A percentile compares a stretch with the other conserved stretches of the same genome.
phyloP scores from a whole-genome alignment of 2,797 vertebrate genomes.

The Chanos chanos region DNA sequence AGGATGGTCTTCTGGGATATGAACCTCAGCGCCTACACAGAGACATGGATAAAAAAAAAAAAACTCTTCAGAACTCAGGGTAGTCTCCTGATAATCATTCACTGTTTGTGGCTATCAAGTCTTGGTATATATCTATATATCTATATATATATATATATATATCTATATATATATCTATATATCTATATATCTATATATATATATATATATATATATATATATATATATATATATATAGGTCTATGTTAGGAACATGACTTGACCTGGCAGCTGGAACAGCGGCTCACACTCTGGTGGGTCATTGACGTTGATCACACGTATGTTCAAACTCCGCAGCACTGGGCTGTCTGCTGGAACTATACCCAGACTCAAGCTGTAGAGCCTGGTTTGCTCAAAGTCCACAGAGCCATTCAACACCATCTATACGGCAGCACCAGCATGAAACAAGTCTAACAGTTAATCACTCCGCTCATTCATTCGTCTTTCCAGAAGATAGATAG shows the following conservation, averaged over 20 bases:
- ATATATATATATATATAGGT: too few relatives aligned
- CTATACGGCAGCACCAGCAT: too few relatives aligned
- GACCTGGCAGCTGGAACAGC: slow-evolving; percentile 26
- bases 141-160: too few relatives aligned
- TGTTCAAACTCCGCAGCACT: slow-evolving; percentile 18
- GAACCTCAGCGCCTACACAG: slow-evolving; percentile 30
- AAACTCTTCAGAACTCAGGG: background rate
- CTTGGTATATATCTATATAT: background rate
- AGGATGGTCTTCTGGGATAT: slow-evolving; percentile 28
- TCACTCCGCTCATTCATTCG: too few relatives aligned
- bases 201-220: too few relatives aligned
- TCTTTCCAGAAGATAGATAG: too few relatives aligned
- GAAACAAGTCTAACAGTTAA: too few relatives aligned
- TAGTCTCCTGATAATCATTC: background rate
- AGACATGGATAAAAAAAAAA: background rate
- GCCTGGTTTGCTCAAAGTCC: slow-evolving; percentile 23
- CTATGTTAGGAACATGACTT: background rate
- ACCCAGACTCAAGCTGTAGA: slow-evolving; percentile 19
- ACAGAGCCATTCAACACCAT: slow-evolving; percentile 28
- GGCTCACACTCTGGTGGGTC: slow-evolving; percentile 24
- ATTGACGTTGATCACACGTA: slow-evolving; percentile 26
- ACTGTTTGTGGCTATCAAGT: background rate
- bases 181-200: too few relatives aligned
- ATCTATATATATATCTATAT: too few relatives aligned
- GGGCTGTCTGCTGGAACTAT: slow-evolving; percentile 1